A percentile compares a stretch with the other conserved stretches of the same genome.
These are phyloP conservation scores for Syncerus caffer DNA, from an alignment of 2,797 vertebrate genomes.

Conservation along the genomic window DNA sequence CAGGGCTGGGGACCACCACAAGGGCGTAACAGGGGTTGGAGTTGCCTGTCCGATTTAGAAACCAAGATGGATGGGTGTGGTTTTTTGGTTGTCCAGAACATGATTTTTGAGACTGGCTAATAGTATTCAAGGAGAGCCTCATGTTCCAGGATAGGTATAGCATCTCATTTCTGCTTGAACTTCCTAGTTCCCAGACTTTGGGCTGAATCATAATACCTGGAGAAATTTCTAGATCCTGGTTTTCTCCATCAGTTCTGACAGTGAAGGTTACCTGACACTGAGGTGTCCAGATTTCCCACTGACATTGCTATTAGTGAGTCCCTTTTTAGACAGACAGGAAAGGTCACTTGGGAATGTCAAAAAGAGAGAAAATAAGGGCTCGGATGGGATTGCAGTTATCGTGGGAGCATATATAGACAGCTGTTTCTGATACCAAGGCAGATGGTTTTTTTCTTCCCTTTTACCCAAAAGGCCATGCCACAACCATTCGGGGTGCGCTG, in stretches of 20 bases:
- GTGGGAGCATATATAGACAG: too few species aligned
- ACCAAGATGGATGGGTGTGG: neutral
- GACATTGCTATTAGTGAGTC: neutral
- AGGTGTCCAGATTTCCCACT: neutral
- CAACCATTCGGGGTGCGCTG: neutral
- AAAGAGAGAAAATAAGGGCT: neutral
- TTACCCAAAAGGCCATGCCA: neutral
- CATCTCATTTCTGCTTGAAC: neutral
- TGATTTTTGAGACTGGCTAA: neutral
- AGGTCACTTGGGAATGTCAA: neutral
- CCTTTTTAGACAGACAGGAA: neutral
- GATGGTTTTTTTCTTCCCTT: neutral
- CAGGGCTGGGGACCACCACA: neutral
- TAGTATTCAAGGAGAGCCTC: neutral
- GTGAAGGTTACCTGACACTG: neutral
- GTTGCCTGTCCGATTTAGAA: neutral
- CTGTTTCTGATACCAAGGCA: too few species aligned
- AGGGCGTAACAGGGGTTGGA: neutral
- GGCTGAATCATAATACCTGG: too few species aligned
- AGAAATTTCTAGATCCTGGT: too few species aligned
- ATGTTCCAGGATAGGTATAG: neutral
- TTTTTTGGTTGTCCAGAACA: neutral
- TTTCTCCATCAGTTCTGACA: neutral
- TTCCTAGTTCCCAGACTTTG: neutral
- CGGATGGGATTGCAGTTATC: too few species aligned